Evolutionary conservation across 2,888 invertebrate genomes (phyloP).

Genomic region (Trissolcus brochymenae): DNA sequence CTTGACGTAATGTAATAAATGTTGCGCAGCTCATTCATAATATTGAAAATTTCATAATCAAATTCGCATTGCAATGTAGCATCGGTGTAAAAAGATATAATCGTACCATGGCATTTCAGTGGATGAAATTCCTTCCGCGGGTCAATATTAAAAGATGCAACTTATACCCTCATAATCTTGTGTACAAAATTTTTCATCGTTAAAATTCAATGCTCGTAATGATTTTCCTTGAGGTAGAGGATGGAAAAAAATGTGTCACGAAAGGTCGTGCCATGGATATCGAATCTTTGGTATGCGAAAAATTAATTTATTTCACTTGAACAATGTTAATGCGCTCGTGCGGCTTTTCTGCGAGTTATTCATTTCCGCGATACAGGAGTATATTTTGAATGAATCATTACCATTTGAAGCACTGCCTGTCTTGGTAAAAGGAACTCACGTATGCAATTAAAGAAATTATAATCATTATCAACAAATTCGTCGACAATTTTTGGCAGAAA

Average conservation of each 20-base stretch:
- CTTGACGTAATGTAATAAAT: not conserved
- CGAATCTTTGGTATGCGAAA: conserved; percentile 27
- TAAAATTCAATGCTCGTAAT: conserved; percentile 3
- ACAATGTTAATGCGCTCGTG: conserved; percentile 34
- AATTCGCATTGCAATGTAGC: conserved; percentile 7
- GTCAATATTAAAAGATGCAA: not conserved
- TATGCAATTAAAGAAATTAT: conserved; percentile 16
- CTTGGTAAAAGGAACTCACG: conserved; percentile 12
- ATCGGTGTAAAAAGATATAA: conserved; percentile 6
- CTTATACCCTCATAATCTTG: not conserved
- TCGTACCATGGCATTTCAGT: not conserved
- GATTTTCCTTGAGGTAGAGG: conserved; percentile 14
- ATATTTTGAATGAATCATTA: conserved; percentile 44
- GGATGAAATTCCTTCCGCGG: not conserved
- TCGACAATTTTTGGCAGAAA: too few relatives aligned
- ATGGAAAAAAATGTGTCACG: conserved; percentile 5
- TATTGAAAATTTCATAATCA: not conserved
- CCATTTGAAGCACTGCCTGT: conserved; percentile 19
- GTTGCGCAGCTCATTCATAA: not conserved
- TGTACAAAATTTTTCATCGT: not conserved
- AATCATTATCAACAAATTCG: conserved; percentile 9
- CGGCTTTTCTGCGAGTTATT: conserved; percentile 26
- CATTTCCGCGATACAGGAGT: conserved; percentile 32
- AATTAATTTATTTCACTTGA: conserved; percentile 24
- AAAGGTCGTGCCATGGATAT: conserved; percentile 12